Conservation (phyloP, 1,140 invertebrate species). For the Watersipora subatra region DNA sequence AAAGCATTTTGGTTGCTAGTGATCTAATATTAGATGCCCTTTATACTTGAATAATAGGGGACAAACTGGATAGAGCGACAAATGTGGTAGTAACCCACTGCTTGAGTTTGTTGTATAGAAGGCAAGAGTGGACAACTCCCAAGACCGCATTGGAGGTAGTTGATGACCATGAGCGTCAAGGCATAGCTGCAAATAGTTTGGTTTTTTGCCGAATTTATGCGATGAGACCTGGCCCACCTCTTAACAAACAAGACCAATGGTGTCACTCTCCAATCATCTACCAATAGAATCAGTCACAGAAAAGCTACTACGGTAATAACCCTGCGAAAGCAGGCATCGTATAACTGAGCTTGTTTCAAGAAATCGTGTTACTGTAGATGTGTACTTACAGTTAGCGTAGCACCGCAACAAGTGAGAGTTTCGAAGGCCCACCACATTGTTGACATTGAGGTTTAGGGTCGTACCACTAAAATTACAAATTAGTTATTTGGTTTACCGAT, state of each 20-base stretch:
- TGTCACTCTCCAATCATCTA: constrained; percentile 84
- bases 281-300: no score
- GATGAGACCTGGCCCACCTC: constrained; percentile 83
- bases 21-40: not conserved
- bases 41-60: not conserved
- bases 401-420: no score
- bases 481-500: no score
- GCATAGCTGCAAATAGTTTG: constrained; percentile 93
- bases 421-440: no score
- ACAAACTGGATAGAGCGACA: not conserved
- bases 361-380: no score
- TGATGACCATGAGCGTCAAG: constrained; percentile 87
- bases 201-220: constrained; percentile 88
- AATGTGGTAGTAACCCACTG: not conserved
- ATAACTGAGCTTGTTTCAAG: no score
- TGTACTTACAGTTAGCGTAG: no score
- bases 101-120: not conserved
- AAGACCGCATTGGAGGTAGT: constrained; percentile 77
- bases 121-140: not conserved
- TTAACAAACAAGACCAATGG: constrained; percentile 82
- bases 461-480: no score
- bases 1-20: not conserved
- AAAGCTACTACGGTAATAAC: no score
- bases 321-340: no score
- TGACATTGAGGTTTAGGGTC: no score